Evolutionary conservation across 2,797 vertebrate species (phyloP), one percentile per base, ranked within the genome.

Genomic region (Malacoctenus gilli): DNA sequence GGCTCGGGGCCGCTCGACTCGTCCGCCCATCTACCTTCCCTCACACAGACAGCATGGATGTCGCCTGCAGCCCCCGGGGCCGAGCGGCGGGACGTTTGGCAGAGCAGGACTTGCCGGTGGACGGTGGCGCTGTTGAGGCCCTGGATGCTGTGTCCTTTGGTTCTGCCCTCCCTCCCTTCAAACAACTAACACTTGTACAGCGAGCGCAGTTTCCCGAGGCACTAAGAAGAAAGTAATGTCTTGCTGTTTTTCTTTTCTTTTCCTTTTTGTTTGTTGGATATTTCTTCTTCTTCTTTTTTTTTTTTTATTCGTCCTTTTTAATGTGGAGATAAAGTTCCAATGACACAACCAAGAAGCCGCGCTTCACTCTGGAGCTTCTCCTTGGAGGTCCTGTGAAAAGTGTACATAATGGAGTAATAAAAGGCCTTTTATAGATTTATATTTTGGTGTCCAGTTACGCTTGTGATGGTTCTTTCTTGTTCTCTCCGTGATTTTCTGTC

Each of bases 331-430:
- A 87, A 84, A 75, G 85, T 89, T 91, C 85, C 82, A 75, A n/a
- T 83, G 85, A 87, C 85, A 86, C 81, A 81, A 79, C 73, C 47
- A n/a, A 79, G 90, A 92, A 92, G 90, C 89, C 49, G 90, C 54
- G 87, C 90, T 91, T 91, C 87, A 37, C 80, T 88, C 75, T 85
- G 89, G 87, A 91, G 85, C 78, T 92, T 91, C 87, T 89, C 85
- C 84, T 87, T 87, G 87, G 92, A 93, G 93, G 87, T 87, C 92
- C 90, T 96, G 93, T 95, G 93, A 94, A 95, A 95, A 94, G 85
- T 97, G 95, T 97, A 96, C 93, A 96, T 96, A 95, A 90, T 76
- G 90, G 93, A 92, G 91, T 92, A 92, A 90, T 92, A 93, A 92
- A 91, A 92, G 89, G 88, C 85, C 87, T 91, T 93, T 93, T 92